Conservation (phyloP, 2,888 invertebrate genomes). For the Clostera curtula region DNA sequence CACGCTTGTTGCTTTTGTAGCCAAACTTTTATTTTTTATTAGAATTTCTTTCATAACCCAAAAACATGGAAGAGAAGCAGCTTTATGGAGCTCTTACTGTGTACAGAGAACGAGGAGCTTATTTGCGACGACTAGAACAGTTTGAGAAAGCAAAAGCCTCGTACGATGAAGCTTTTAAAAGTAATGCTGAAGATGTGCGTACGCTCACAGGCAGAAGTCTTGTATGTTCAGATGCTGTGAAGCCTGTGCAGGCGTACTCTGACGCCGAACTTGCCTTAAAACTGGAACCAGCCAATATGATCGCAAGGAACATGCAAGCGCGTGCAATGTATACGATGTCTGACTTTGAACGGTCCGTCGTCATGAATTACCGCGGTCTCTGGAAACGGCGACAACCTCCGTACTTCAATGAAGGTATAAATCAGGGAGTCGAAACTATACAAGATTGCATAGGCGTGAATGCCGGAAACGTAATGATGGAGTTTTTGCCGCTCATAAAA, state of each 20-base stretch:
- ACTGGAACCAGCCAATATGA: constrained; percentile 56
- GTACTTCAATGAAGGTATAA: constrained; percentile 64
- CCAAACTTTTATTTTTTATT: constrained; percentile 7
- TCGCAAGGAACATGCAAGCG: constrained; percentile 60
- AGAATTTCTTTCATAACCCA: constrained; percentile 14
- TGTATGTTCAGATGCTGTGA: constrained; percentile 59
- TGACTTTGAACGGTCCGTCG: constrained; percentile 60
- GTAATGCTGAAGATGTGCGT: constrained; percentile 47
- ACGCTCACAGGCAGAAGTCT: constrained; percentile 58
- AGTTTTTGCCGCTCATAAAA: constrained; percentile 59
- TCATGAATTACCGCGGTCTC: constrained; percentile 59
- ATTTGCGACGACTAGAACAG: constrained; percentile 57
- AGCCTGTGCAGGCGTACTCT: constrained; percentile 54
- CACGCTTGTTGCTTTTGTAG: neutral
- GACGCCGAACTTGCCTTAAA: constrained; percentile 61
- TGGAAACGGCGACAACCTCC: constrained; percentile 51
- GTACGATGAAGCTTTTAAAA: constrained; percentile 56
- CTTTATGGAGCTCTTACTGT: constrained; percentile 56
- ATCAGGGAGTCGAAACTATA: constrained; percentile 62
- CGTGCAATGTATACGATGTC: constrained; percentile 65
- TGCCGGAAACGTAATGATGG: constrained; percentile 58
- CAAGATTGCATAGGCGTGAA: constrained; percentile 64
- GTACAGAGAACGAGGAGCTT: constrained; percentile 60
- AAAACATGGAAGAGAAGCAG: constrained; percentile 55
- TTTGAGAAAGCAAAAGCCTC: constrained; percentile 60